phyloP scores from a whole-genome alignment of 1,140 invertebrate genomes.

The Pectinophora gossypiella region DNA sequence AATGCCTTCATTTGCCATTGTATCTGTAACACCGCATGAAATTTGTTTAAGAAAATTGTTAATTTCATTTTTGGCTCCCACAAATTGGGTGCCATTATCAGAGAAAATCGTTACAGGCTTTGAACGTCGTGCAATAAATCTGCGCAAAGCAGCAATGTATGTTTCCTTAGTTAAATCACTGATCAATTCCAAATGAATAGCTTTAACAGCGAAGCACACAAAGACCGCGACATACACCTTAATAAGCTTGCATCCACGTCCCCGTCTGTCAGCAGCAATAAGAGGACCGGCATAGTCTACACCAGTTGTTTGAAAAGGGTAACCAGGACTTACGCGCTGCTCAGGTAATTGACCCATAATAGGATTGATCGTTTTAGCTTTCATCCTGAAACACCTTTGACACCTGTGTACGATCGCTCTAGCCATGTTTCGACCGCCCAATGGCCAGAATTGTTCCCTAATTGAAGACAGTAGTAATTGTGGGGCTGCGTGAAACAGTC shows the following conservation, averaged over 20 bases:
- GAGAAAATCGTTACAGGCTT: constrained; percentile 22
- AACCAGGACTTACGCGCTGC: constrained; percentile 4
- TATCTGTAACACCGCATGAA: background rate
- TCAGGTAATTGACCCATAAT: constrained; percentile 7
- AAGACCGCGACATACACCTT: constrained; percentile 55
- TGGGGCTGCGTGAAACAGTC: constrained; percentile 33
- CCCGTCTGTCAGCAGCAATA: constrained; percentile 15
- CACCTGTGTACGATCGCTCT: constrained; percentile 5
- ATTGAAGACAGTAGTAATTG: constrained; percentile 26
- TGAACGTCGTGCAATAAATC: constrained; percentile 33
- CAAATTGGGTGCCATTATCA: constrained; percentile 36
- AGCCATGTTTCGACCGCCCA: constrained; percentile 25
- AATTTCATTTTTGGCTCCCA: constrained; percentile 8
- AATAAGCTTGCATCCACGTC: constrained; percentile 14
- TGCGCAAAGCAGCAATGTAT: constrained; percentile 28
- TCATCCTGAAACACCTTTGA: constrained; percentile 2
- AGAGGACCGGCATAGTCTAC: constrained; percentile 37
- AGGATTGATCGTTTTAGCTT: constrained; percentile 1
- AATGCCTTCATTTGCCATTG: background rate
- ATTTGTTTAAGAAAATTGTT: constrained; percentile 1
- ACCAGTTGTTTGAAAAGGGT: constrained; percentile 10
- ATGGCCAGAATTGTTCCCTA: constrained; percentile 26
- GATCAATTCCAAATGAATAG: constrained; percentile 57
- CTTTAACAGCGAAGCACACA: constrained; percentile 45
- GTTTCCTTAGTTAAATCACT: constrained; percentile 37